Percentiles rank a stretch among this genome's conserved stretches.
These are phyloP conservation scores for Setipinna tenuifilis DNA, from an alignment of 2,797 vertebrate genomes.

Conservation along the genomic window DNA sequence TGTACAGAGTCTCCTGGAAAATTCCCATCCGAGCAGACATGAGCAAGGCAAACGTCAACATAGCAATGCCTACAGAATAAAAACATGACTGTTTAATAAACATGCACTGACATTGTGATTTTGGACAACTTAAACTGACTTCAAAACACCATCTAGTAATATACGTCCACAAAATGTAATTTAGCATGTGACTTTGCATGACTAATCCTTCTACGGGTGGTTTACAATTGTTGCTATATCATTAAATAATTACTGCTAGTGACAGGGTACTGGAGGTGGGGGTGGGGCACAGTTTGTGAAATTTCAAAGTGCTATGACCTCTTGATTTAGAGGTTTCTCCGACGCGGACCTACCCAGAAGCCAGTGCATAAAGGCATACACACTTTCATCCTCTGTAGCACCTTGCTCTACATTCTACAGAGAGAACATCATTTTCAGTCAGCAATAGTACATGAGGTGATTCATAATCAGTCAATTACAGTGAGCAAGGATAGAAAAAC, in stretches of 20 bases:
- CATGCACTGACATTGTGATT: not conserved
- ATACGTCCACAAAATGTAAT: not conserved
- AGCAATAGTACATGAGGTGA: constrained; percentile 11
- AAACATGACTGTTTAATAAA: not conserved
- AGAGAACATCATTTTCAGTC: constrained; percentile 28
- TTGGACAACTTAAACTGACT: not conserved
- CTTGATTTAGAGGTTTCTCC: not conserved
- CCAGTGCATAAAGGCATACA: constrained; percentile 85
- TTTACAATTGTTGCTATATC: too few relatives aligned
- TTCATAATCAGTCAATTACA: not conserved
- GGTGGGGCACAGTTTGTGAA: too few relatives aligned
- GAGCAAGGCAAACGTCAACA: constrained; percentile 92
- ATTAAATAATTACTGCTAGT: too few relatives aligned
- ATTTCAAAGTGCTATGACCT: not conserved
- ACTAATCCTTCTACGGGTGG: too few relatives aligned
- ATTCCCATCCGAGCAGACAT: constrained; percentile 98
- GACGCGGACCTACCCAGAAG: constrained; percentile 79
- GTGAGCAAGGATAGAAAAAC: constrained; percentile 12
- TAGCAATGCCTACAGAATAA: constrained; percentile 81
- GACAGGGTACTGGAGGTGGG: too few relatives aligned
- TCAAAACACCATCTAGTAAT: not conserved
- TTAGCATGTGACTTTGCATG: too few relatives aligned
- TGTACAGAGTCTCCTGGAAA: constrained; percentile 94
- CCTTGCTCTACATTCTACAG: constrained; percentile 68
- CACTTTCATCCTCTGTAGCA: constrained; percentile 74